Base-by-base conservation (phyloP, 2,888 invertebrate species). In the Mythimna pallens region DNA sequence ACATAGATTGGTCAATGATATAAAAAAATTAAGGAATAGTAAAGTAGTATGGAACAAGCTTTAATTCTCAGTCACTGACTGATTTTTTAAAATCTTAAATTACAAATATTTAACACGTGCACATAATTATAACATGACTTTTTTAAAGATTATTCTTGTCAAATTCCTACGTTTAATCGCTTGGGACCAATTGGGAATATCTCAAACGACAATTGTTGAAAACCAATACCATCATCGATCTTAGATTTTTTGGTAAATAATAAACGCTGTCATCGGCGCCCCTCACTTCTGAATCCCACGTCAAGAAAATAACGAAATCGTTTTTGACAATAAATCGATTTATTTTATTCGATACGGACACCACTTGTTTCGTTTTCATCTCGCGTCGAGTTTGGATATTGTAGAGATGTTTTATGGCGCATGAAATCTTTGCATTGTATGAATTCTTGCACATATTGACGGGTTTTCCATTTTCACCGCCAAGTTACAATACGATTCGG, bases 281-380 rank as follows among this genome's bases (percentile, higher is more conserved):
- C 89, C 92, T 47, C 47, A 47, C 3, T 47, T 7, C 17, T 92
- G 92, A 91, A 91, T 92, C 91, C 91, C 89, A 90, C 87, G 92
- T 94, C 93, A 92, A 91, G 92, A 85, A 85, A 90, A 92, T 93
- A 93, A 94, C 92, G 91, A 92, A 93, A 93, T 93, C 92, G 93
- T 94, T 94, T 94, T 93, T 90, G 92, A 92, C 94, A 93, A 93
- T 92, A 90, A 90, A 95, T 95, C 95, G 94, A 96, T 96, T 95
- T 93, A 95, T 96, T 93, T 94, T 90, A 95, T 96, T 96, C 95
- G 94, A 91, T 91, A 92, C 93, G 95, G 92, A 90, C 91, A 93
- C 94, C 94, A 92, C 84, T 89, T 90, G 91, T 90, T 92, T 91
- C 90, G 91, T 91, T 92, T 92, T 89, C 89, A 90, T 91, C 91